A percentile compares a stretch with the other conserved stretches of the same genome.
Conservation (phyloP, 2,113 vertebrate genomes). For the Abramis brama region DNA sequence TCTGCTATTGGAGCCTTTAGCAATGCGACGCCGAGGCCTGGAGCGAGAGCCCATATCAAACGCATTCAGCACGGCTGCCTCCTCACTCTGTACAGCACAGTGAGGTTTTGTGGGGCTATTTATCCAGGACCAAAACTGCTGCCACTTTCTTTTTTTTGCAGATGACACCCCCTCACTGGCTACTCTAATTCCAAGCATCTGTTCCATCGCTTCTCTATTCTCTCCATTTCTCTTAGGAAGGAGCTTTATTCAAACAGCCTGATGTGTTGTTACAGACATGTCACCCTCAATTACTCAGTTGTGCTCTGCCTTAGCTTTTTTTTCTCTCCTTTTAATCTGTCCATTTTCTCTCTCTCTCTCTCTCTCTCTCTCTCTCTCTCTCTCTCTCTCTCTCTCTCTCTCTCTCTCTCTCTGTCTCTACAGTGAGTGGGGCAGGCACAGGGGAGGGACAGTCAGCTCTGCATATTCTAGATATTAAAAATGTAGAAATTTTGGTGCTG, state of each 20-base stretch:
- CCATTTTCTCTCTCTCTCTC: conserved; percentile 28
- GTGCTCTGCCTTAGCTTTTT: conserved; percentile 37
- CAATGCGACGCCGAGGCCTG: conserved; percentile 17
- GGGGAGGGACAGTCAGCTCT: conserved; percentile 8
- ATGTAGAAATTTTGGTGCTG: background rate
- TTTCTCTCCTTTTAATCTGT: conserved; percentile 56
- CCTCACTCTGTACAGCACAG: conserved; percentile 61
- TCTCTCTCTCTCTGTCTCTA: background rate
- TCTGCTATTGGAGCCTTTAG: conserved; percentile 42
- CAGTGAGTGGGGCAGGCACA: background rate
- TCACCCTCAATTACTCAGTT: conserved; percentile 49
- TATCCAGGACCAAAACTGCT: conserved; percentile 61
- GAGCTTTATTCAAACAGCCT: conserved; percentile 49
- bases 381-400: background rate
- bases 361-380: background rate
- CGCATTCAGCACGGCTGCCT: conserved; percentile 77
- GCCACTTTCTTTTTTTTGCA: conserved; percentile 30
- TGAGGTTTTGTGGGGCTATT: conserved; percentile 56
- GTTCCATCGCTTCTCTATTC: conserved; percentile 57
- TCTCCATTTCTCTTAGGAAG: conserved; percentile 54
- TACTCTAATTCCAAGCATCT: conserved; percentile 63
- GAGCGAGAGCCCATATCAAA: conserved; percentile 73
- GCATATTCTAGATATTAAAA: background rate
- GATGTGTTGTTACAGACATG: conserved; percentile 52
- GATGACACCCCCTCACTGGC: conserved; percentile 41